Conservation (phyloP, 2,797 vertebrate genomes). For the Ceyx erithaca region DNA sequence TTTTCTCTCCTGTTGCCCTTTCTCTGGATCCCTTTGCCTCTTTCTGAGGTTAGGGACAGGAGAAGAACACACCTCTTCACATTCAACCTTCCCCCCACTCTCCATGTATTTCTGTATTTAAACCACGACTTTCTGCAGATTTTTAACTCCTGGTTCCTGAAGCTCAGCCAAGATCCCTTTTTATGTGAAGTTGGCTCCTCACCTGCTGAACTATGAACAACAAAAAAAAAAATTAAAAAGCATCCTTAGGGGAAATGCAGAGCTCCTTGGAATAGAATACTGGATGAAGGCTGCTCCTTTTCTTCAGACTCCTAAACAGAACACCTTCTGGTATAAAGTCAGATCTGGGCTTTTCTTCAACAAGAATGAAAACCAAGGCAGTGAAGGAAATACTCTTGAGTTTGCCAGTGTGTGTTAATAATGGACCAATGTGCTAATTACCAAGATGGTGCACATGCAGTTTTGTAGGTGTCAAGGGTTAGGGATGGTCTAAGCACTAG, state of each 20-base stretch:
- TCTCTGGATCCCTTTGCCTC: neutral
- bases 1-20: constrained; percentile 36
- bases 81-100: neutral
- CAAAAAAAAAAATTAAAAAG: neutral
- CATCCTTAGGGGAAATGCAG: neutral
- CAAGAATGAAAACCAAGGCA: neutral
- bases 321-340: neutral
- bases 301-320: neutral
- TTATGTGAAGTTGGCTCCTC: constrained; percentile 21
- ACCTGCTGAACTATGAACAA: neutral
- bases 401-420: fast-evolving
- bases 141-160: neutral
- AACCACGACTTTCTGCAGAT: neutral
- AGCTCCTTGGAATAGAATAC: neutral
- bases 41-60: constrained; percentile 3
- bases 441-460: neutral
- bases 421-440: neutral
- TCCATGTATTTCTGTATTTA: neutral
- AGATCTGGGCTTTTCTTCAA: neutral
- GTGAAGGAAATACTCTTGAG: neutral
- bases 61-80: neutral
- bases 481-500: neutral
- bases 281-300: neutral
- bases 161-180: neutral
- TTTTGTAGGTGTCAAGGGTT: neutral